Conservation (phyloP, 1,140 invertebrate species). For the Parasteatoda tepidariorum region DNA sequence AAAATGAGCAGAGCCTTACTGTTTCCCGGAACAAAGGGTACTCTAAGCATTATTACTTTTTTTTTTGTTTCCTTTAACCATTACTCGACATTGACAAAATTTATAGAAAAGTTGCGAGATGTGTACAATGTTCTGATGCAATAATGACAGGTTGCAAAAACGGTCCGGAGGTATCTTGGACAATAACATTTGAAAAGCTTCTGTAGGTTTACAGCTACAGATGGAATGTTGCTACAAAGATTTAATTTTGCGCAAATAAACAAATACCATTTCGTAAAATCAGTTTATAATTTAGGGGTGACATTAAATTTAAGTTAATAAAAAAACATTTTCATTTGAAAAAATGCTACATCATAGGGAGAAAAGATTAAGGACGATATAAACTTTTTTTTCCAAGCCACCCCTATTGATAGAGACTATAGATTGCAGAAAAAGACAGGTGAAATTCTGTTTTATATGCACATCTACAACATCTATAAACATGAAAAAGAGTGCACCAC, state of each 20-base stretch:
- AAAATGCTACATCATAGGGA: conserved; percentile 12
- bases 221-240: conserved; percentile 47
- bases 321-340: conserved; percentile 13
- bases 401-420: not conserved
- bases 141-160: conserved; percentile 35
- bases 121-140: conserved; percentile 4
- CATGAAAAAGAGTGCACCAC: conserved; percentile 27
- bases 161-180: conserved; percentile 57
- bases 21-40: conserved; percentile 3
- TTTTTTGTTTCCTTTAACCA: too few species aligned
- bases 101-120: conserved; percentile 48
- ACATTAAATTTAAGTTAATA: too few species aligned
- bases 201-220: not conserved
- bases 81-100: conserved; percentile 36
- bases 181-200: conserved; percentile 18
- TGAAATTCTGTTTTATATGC: conserved; percentile 2
- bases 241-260: not conserved
- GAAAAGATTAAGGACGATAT: not conserved
- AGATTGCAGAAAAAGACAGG: not conserved
- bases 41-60: not conserved
- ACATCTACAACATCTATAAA: conserved; percentile 58
- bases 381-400: not conserved
- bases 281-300: too few species aligned
- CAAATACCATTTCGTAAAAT: too few species aligned
- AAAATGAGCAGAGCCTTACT: conserved; percentile 30